Conservation (phyloP, 2,888 invertebrate genomes). For the Apamea epomidion region DNA sequence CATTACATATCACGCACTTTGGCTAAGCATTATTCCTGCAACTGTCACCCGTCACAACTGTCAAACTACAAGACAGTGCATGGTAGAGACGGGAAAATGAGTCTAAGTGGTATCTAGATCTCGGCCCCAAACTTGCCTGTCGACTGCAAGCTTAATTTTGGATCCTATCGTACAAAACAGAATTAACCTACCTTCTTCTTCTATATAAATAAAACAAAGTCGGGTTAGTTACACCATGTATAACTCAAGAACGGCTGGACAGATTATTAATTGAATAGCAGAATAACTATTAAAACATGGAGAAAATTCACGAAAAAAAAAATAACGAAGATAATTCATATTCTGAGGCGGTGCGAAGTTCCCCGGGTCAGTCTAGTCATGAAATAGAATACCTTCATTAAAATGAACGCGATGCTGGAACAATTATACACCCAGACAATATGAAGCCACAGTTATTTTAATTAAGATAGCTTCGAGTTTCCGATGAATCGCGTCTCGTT, state of each 20-base stretch:
- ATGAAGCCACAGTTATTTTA: not conserved
- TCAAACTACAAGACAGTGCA: not conserved
- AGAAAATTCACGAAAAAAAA: no score
- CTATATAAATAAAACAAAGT: no score
- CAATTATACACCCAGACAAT: not conserved
- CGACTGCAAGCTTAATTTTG: no score
- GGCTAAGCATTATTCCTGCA: not conserved
- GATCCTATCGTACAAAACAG: not conserved
- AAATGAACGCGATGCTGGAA: not conserved
- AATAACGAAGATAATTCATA: no score
- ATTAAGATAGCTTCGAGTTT: not conserved
- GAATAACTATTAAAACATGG: no score
- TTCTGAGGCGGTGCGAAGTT: no score
- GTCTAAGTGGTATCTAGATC: not conserved
- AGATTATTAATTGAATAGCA: no score
- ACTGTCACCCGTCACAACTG: no score
- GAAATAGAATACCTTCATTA: not conserved
- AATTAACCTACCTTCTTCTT: not conserved
- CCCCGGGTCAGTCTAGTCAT: not conserved
- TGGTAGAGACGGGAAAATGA: not conserved
- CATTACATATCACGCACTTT: not conserved
- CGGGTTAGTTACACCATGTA: no score
- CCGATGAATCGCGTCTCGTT: not conserved
- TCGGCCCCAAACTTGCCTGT: no score
- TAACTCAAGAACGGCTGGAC: no score